Evolutionary conservation across 2,797 vertebrate genomes (phyloP), one percentile per base, ranked within the genome.

Genomic region (Vultur gryphus): DNA sequence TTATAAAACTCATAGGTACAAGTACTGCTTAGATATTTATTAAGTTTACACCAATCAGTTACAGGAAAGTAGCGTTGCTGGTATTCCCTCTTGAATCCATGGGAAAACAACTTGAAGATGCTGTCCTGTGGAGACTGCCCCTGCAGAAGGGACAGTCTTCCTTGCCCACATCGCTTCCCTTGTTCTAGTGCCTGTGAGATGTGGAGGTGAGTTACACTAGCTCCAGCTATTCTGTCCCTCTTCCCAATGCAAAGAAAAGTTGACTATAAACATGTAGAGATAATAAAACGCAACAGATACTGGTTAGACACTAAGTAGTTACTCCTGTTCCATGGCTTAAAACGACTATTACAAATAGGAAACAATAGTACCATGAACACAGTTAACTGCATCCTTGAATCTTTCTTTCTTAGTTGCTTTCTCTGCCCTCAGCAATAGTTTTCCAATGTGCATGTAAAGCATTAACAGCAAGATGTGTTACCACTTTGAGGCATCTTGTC

Each of bases 1-100:
- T 80, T 84, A 89, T 33, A 94, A 93, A 88, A 97, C 44, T 93
- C 94, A 49, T 66, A 71, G 37, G 64, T 96, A 84, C 84, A 95
- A 91, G 69, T 83, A 96, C 96, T 93, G 94, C 96, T 97, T 91
- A 96, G 87, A 92, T 96, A 89, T 97, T 96, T 96, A 97, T 97
- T 97, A 90, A 88, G 87, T 92, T 97, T 96, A 96, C 87, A 96
- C 96, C 92, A 83, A 88, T 94, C 89, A 78, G 89, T 95, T 97
- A 97, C 96, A 97, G 87, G 79, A 96, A 95, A 94, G 91, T 93
- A 96, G 91, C 82, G 0, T 64, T 96, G 96, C 96, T 96, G 96
- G 94, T 96, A 91, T 89, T 89, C 89, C 89, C 91, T 95, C 79
- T 81, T 85, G 65, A 94, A 95, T 90, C 87, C 89, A 84, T 75